Percentiles rank a stretch among this genome's conserved stretches.
Conservation (phyloP, 2,113 vertebrate species). For the Syngnathoides biaculeatus region DNA sequence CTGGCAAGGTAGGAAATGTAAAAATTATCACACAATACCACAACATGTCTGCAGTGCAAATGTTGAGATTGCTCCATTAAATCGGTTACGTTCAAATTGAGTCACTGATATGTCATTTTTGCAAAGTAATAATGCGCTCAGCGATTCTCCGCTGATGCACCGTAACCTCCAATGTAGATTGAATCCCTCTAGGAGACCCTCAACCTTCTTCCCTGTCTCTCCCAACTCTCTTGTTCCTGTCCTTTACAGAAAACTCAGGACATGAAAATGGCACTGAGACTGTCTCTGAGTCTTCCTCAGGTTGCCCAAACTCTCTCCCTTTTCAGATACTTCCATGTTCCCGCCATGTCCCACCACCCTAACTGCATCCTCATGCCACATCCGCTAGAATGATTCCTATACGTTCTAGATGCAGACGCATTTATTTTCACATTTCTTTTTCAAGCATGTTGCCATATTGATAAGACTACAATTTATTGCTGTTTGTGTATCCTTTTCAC, state of each 20-base stretch:
- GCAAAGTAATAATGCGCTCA: neutral
- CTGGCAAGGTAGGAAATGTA: constrained; percentile 87
- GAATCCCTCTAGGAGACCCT: constrained; percentile 53
- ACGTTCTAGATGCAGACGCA: constrained; percentile 45
- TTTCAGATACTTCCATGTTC: constrained; percentile 54
- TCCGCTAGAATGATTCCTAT: constrained; percentile 46
- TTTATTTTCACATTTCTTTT: constrained; percentile 18
- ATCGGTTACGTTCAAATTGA: neutral
- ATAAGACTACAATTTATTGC: constrained; percentile 22
- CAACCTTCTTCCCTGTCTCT: constrained; percentile 68
- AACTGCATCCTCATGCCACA: constrained; percentile 59
- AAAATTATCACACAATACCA: neutral
- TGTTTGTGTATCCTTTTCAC: constrained; percentile 6
- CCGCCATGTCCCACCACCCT: constrained; percentile 49
- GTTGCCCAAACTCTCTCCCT: constrained; percentile 83
- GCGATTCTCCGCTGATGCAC: constrained; percentile 21
- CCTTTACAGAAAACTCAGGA: constrained; percentile 92
- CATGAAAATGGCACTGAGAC: constrained; percentile 94
- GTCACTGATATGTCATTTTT: constrained; percentile 3
- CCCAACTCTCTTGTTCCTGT: constrained; percentile 81
- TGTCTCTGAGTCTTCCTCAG: constrained; percentile 86
- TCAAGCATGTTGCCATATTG: constrained; percentile 53
- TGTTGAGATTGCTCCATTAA: neutral
- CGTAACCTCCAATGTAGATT: constrained; percentile 29
- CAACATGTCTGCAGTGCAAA: neutral